Percentiles rank a stretch among this genome's conserved stretches.
phyloP scores from a whole-genome alignment of 2,113 vertebrate genomes.

The Sinocyclocheilus anophthalmus region DNA sequence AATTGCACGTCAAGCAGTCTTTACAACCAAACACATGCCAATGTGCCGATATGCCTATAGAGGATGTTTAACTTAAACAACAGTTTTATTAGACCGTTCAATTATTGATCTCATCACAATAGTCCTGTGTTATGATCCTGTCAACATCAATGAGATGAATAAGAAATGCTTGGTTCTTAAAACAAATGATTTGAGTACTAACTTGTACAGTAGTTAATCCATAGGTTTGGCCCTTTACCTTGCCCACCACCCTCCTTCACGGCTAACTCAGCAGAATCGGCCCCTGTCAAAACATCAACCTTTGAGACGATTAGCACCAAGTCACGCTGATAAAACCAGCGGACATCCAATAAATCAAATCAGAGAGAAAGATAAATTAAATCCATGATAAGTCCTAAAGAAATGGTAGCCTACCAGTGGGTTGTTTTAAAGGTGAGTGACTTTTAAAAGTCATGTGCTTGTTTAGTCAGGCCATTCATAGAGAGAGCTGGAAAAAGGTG shows the following conservation, averaged over 20 bases:
- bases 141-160: background rate
- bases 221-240: background rate
- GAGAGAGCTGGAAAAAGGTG: background rate
- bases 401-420: background rate
- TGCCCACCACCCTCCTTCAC: background rate
- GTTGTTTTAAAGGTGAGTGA: conserved; percentile 16
- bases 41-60: background rate
- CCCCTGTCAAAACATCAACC: conserved; percentile 55
- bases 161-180: background rate
- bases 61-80: conserved; percentile 14
- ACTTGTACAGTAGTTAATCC: background rate
- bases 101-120: background rate
- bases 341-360: conserved; percentile 56
- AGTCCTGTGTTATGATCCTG: background rate
- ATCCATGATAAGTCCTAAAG: conserved; percentile 42
- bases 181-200: background rate
- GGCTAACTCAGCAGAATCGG: conserved; percentile 50
- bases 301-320: conserved; percentile 60
- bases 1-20: conserved; percentile 36
- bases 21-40: conserved; percentile 16
- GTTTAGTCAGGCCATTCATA: conserved; percentile 5
- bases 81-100: background rate
- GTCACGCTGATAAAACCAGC: conserved; percentile 58
- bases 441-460: conserved; percentile 16
- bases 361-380: conserved; percentile 49